These are phyloP conservation scores for Pemphigus obesinymphae DNA, from an alignment of 1,140 invertebrate species.

Conservation along the genomic window DNA sequence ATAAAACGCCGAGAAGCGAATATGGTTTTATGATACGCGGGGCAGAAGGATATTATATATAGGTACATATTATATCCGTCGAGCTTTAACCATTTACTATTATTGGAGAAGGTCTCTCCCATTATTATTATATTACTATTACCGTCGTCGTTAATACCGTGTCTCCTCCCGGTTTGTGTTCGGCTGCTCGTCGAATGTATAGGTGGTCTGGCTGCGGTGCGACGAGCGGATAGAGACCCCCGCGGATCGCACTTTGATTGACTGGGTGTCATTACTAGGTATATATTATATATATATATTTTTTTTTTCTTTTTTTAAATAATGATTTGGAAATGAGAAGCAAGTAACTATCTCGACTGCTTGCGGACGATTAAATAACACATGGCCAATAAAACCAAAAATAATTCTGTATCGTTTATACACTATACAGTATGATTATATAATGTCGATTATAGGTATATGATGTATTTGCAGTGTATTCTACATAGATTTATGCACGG, in stretches of 20 bases:
- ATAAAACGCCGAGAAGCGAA: conserved; percentile 26
- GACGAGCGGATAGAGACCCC: neutral
- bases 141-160: conserved; percentile 24
- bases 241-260: conserved; percentile 5
- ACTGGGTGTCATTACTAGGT: conserved; percentile 31
- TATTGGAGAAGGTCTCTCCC: neutral
- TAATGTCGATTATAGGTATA: neutral
- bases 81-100: conserved; percentile 18
- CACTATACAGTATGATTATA: too few species aligned
- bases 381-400: conserved; percentile 7
- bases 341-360: neutral
- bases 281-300: conserved; percentile 8
- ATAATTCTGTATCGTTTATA: neutral
- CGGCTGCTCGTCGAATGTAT: neutral
- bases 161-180: conserved; percentile 26
- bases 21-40: conserved; percentile 9
- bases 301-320: neutral
- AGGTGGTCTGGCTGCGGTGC: neutral
- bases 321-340: neutral
- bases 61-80: neutral
- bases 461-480: neutral
- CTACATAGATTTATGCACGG: neutral
- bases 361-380: conserved; percentile 18
- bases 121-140: conserved; percentile 13
- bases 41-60: neutral